Evolutionary conservation across 2,888 invertebrate species (phyloP).

Genomic region (Thereva nobilitata): DNA sequence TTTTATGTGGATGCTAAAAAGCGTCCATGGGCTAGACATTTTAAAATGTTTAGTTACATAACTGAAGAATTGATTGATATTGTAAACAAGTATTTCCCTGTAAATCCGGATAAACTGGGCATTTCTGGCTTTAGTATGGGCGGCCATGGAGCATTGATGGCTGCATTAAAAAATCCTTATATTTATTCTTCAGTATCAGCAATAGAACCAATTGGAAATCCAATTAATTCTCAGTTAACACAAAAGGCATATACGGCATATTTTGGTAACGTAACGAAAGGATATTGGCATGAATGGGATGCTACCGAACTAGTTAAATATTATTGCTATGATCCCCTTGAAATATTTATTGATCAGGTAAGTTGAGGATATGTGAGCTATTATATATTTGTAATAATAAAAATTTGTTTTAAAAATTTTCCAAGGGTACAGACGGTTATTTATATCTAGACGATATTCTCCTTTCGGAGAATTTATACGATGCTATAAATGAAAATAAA

Average conservation of each 20-base stretch:
- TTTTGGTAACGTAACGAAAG: slow-evolving; percentile 67
- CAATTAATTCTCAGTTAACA: slow-evolving; percentile 84
- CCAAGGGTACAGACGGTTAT: slow-evolving; percentile 78
- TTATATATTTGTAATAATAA: neutral
- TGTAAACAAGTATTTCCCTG: slow-evolving; percentile 75
- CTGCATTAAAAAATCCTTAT: slow-evolving; percentile 88
- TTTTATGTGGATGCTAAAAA: slow-evolving; percentile 92
- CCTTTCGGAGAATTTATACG: slow-evolving; percentile 79
- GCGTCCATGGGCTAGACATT: slow-evolving; percentile 91
- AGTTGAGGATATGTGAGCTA: neutral
- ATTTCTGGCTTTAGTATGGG: slow-evolving; percentile 96
- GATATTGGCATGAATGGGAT: slow-evolving; percentile 83
- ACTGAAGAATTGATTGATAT: slow-evolving; percentile 80
- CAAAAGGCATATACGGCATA: slow-evolving; percentile 82
- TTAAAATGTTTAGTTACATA: slow-evolving; percentile 95
- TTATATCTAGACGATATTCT: slow-evolving; percentile 78
- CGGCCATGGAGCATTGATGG: slow-evolving; percentile 93
- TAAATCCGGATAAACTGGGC: slow-evolving; percentile 65
- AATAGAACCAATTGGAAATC: slow-evolving; percentile 94
- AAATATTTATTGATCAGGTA: slow-evolving; percentile 74
- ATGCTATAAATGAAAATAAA: slow-evolving; percentile 57
- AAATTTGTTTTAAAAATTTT: neutral
- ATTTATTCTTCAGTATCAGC: slow-evolving; percentile 87
- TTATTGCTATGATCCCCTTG: slow-evolving; percentile 83
- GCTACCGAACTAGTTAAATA: slow-evolving; percentile 78